Percentiles rank a stretch among this genome's conserved stretches.
phyloP scores from a whole-genome alignment of 2,888 invertebrate genomes.

The Toxonevra muliebris region DNA sequence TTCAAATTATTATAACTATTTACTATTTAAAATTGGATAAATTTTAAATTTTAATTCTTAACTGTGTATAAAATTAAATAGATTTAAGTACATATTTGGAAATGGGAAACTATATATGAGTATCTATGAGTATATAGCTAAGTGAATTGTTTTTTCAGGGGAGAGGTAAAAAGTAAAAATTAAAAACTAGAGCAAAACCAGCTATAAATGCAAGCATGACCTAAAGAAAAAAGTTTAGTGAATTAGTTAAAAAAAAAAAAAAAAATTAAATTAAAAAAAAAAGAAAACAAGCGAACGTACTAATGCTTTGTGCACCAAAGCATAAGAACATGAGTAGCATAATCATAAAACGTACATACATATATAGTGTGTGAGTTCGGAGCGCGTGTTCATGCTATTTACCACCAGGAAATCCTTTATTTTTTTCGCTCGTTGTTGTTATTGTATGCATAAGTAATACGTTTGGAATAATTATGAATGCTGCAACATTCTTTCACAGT shows the following conservation, averaged over 20 bases:
- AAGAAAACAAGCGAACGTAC: slow-evolving; percentile 34
- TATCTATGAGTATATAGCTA: too few relatives aligned
- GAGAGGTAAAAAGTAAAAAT: slow-evolving; percentile 28
- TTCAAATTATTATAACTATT: too few relatives aligned
- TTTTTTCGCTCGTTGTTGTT: slow-evolving; percentile 5
- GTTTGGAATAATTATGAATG: slow-evolving; percentile 18
- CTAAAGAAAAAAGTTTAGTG: too few relatives aligned
- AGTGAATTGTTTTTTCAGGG: too few relatives aligned
- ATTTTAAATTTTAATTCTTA: too few relatives aligned
- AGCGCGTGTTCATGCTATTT: slow-evolving; percentile 33
- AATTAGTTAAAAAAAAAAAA: too few relatives aligned
- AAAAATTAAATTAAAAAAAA: background rate
- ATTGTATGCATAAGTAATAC: slow-evolving; percentile 14
- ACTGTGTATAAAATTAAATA: too few relatives aligned
- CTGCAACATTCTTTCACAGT: background rate
- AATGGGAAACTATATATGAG: too few relatives aligned
- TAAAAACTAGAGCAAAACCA: slow-evolving; percentile 13
- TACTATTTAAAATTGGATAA: too few relatives aligned
- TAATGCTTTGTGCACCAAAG: slow-evolving; percentile 31
- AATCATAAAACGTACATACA: background rate
- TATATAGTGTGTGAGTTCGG: slow-evolving; percentile 3
- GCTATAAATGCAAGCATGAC: slow-evolving; percentile 10
- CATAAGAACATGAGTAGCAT: background rate
- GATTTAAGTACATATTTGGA: too few relatives aligned
- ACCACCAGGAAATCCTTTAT: slow-evolving; percentile 28